phyloP scores from a whole-genome alignment of 2,113 vertebrate genomes.

The Zeus faber region DNA sequence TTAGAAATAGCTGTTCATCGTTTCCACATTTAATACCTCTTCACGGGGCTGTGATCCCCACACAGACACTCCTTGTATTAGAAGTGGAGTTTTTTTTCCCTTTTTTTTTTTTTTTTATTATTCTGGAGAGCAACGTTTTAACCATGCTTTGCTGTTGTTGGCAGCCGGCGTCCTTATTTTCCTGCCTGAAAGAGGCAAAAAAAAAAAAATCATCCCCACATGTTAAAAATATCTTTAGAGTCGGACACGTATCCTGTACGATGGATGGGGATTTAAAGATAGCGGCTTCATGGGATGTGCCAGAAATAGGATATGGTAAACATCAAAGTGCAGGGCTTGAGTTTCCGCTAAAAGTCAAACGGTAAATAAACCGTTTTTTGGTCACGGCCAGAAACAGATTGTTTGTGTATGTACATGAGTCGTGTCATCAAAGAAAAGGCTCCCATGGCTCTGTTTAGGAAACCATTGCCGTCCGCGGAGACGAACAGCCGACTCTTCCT shows the following conservation, averaged over 20 bases:
- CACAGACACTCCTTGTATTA: background rate
- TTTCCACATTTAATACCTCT: conserved; percentile 16
- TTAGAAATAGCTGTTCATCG: conserved; percentile 15
- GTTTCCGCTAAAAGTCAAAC: conserved; percentile 16
- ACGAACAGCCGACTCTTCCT: background rate
- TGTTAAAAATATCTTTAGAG: conserved; percentile 41
- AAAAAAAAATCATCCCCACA: conserved; percentile 21
- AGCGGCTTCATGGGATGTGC: conserved; percentile 18
- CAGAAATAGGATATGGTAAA: conserved; percentile 28
- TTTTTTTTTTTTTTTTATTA: conserved; percentile 18
- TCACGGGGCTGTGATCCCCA: conserved; percentile 1
- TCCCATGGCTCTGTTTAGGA: background rate
- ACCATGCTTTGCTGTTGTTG: no score
- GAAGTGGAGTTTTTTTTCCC: conserved; percentile 19
- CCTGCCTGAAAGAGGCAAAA: conserved; percentile 19
- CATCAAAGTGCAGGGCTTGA: conserved; percentile 11
- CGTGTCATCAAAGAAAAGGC: background rate
- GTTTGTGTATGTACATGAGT: background rate
- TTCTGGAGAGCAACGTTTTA: no score
- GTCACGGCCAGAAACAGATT: background rate
- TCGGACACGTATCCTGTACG: conserved; percentile 12
- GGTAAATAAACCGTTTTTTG: background rate
- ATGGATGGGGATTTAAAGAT: conserved; percentile 3
- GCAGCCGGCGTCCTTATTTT: no score
- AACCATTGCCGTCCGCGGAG: background rate